A percentile compares a stretch with the other conserved stretches of the same genome.
phyloP scores from a whole-genome alignment of 2,888 invertebrate species.

The Rhyacophila evoluta region DNA sequence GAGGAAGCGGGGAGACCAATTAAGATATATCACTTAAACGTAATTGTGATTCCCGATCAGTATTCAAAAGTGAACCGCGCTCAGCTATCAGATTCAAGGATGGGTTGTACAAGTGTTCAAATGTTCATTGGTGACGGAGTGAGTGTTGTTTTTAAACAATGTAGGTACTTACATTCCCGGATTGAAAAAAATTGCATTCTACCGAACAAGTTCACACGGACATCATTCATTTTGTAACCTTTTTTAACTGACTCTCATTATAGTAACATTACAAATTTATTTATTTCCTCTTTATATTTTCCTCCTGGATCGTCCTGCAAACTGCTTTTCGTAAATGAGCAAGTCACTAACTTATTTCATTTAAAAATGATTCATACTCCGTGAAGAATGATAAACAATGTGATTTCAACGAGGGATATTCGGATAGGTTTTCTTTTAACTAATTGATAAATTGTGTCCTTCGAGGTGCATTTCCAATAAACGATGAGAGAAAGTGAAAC shows the following conservation, averaged over 20 bases:
- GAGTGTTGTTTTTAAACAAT: neutral
- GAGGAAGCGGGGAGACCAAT: neutral
- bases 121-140: neutral
- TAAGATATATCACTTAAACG: neutral
- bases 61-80: constrained; percentile 1
- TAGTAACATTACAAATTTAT: too few relatives aligned
- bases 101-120: neutral
- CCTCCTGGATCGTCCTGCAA: too few relatives aligned
- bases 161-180: too few relatives aligned
- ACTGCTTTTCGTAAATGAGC: too few relatives aligned
- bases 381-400: neutral
- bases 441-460: constrained; percentile 7
- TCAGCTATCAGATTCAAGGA: neutral
- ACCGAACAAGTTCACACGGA: too few relatives aligned
- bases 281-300: too few relatives aligned
- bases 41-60: constrained; percentile 18
- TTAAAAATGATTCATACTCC: neutral
- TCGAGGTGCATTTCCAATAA: neutral
- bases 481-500: neutral
- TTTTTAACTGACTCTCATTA: too few relatives aligned
- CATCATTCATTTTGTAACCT: too few relatives aligned
- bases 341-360: neutral
- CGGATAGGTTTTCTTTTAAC: neutral
- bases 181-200: too few relatives aligned
- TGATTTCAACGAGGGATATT: neutral